Percentiles rank a stretch among this genome's conserved stretches.
These are phyloP conservation scores for Antrozous pallidus DNA, from an alignment of 2,797 vertebrate genomes.

Conservation along the genomic window DNA sequence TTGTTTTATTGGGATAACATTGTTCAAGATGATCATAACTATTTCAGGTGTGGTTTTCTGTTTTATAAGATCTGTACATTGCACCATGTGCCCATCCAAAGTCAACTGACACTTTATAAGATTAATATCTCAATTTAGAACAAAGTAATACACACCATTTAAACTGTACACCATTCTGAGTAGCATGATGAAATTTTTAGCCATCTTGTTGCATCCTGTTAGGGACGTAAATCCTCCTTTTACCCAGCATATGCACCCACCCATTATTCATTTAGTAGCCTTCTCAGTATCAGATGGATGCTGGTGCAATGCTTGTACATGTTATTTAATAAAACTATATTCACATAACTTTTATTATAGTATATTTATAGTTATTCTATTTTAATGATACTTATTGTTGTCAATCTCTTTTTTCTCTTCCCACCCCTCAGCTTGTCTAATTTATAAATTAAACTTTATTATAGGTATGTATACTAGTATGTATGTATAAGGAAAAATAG, in stretches of 20 bases:
- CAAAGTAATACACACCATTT: background rate
- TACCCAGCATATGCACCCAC: background rate
- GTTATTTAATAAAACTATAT: background rate
- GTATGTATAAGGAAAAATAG: background rate
- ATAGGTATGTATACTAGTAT: background rate
- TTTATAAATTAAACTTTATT: background rate
- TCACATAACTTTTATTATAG: background rate
- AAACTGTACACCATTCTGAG: background rate
- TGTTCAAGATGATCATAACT: too few relatives aligned
- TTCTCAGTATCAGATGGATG: background rate
- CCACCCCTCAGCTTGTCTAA: background rate
- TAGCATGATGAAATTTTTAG: background rate
- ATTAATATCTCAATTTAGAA: background rate
- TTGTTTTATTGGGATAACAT: too few relatives aligned
- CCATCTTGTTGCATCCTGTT: background rate
- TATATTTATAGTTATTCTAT: background rate
- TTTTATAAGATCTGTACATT: too few relatives aligned
- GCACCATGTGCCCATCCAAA: too few relatives aligned
- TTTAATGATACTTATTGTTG: background rate
- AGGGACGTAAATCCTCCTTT: background rate
- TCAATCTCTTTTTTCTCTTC: background rate
- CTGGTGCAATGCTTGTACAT: background rate
- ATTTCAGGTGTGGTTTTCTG: too few relatives aligned
- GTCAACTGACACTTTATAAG: background rate
- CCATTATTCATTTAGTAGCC: background rate